Percentiles rank a stretch among this genome's conserved stretches.
phyloP scores from a whole-genome alignment of 1,140 invertebrate species.

The Drosophila ironensis region DNA sequence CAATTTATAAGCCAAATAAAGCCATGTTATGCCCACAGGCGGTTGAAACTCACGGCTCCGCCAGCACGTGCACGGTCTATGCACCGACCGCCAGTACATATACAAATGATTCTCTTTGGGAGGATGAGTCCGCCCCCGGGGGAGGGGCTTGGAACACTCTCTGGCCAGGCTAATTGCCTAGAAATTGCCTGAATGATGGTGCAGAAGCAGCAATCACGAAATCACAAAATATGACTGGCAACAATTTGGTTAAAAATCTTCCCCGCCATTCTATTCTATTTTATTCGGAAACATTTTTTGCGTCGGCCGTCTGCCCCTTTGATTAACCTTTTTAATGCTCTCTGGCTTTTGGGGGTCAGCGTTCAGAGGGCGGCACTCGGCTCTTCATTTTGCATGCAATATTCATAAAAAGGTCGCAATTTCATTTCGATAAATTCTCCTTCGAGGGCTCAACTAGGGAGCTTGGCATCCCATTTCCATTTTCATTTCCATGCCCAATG shows the following conservation, averaged over 20 bases:
- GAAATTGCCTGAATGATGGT: conserved; percentile 44
- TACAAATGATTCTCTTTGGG: too few species aligned
- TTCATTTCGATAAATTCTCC: conserved; percentile 53
- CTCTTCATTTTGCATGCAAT: conserved; percentile 44
- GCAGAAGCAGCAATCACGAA: conserved; percentile 34
- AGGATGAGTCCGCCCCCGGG: neutral
- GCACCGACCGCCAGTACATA: too few species aligned
- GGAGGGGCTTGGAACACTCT: neutral
- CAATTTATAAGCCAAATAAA: conserved; percentile 75
- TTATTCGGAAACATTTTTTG: conserved; percentile 1
- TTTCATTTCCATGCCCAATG: conserved; percentile 19
- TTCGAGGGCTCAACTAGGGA: conserved; percentile 34
- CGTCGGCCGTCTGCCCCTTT: neutral
- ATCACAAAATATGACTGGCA: conserved; percentile 49
- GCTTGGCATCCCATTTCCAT: conserved; percentile 22
- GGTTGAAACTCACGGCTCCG: conserved; percentile 11
- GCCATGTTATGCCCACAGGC: conserved; percentile 67
- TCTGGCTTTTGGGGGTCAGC: conserved; percentile 4
- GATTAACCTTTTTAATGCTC: conserved; percentile 48
- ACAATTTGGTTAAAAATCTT: conserved; percentile 35
- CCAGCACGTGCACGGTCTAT: conserved; percentile 4
- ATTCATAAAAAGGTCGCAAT: conserved; percentile 53
- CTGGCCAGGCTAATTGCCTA: conserved; percentile 39
- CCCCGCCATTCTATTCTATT: neutral
- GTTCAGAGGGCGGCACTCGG: neutral